These are phyloP conservation scores for Bombus turneri DNA, from an alignment of 1,140 invertebrate genomes.

Conservation along the genomic window DNA sequence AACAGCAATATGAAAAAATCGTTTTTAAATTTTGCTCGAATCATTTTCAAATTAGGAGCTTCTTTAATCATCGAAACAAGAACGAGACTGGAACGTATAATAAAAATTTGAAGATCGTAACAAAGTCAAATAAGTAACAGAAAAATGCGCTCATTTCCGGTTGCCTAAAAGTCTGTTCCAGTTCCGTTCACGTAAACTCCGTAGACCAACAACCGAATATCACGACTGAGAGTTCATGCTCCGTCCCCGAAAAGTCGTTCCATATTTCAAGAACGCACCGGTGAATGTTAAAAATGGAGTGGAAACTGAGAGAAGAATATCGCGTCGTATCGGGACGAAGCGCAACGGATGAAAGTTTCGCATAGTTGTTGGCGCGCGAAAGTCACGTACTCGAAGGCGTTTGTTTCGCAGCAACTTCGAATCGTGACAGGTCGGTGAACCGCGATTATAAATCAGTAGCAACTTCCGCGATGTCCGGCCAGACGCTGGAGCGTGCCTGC, in stretches of 20 bases:
- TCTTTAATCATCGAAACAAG: not conserved
- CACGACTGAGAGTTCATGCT: not conserved
- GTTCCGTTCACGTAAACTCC: not conserved
- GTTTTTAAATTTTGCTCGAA: not conserved
- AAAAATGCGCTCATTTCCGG: not conserved
- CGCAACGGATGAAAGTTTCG: conserved; percentile 21
- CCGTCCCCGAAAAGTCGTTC: not conserved
- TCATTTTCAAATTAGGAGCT: not conserved
- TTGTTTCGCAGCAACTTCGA: conserved; percentile 35
- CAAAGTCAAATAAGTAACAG: not conserved
- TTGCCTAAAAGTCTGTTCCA: not conserved
- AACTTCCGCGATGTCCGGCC: conserved; percentile 43
- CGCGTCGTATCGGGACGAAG: not conserved
- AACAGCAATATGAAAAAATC: not conserved
- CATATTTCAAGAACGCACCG: conserved; percentile 15
- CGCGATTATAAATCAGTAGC: conserved; percentile 56
- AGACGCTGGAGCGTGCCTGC: conserved; percentile 5
- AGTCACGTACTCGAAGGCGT: conserved; percentile 54
- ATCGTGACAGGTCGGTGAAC: conserved; percentile 28
- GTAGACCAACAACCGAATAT: not conserved
- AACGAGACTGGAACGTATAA: not conserved
- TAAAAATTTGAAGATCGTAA: not conserved
- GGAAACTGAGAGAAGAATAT: not conserved
- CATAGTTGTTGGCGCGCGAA: conserved; percentile 20
- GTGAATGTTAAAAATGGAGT: conserved; percentile 21